These are phyloP conservation scores for Kryphioiulus occultus DNA, from an alignment of 2,888 invertebrate genomes.

Conservation along the genomic window DNA sequence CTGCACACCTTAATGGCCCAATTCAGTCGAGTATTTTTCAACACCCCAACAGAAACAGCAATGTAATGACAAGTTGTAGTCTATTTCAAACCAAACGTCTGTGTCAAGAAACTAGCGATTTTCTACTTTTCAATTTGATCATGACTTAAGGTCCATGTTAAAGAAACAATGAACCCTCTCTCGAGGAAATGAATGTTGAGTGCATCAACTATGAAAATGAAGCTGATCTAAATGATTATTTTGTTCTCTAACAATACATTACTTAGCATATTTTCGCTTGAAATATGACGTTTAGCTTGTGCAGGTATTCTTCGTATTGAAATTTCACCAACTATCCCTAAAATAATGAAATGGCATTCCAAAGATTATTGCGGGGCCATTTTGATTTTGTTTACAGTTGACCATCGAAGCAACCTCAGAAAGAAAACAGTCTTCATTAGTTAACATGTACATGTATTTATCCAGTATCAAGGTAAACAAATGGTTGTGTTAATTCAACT, in stretches of 20 bases:
- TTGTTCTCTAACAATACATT: background rate
- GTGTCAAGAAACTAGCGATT: background rate
- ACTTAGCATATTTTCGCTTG: background rate
- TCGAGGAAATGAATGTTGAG: background rate
- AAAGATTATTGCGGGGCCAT: background rate
- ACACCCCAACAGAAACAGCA: background rate
- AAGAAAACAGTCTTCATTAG: conserved; percentile 18
- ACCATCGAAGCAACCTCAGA: background rate
- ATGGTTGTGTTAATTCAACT: conserved; percentile 42
- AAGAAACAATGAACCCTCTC: background rate
- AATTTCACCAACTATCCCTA: background rate
- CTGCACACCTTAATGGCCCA: background rate
- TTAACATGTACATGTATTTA: conserved; percentile 47
- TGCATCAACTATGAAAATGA: background rate
- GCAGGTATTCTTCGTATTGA: background rate
- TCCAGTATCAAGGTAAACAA: conserved; percentile 47
- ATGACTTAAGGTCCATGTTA: background rate
- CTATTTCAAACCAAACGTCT: background rate
- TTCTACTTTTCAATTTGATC: background rate
- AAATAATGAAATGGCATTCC: background rate
- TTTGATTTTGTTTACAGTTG: background rate
- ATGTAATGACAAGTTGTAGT: background rate
- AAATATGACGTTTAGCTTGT: background rate
- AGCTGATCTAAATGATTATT: background rate
- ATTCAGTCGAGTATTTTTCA: background rate